phyloP scores from a whole-genome alignment of 2,797 vertebrate species.

The Chromis chromis region DNA sequence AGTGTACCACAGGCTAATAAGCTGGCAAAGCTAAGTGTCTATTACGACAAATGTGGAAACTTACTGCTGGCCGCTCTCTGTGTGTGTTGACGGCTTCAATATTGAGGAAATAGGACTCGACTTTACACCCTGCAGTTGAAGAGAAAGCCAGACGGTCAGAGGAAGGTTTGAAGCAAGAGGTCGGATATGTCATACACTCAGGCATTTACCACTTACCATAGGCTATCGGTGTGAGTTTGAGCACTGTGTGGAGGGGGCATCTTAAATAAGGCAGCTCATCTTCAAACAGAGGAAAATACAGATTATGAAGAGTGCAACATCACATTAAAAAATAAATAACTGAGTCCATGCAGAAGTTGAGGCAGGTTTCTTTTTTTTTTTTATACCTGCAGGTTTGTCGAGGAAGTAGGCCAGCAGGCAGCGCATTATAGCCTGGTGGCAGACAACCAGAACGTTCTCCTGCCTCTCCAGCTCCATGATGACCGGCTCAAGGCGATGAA shows the following conservation, averaged over 20 bases:
- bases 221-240: conserved; percentile 91
- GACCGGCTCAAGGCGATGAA: conserved; percentile 92
- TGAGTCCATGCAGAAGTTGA: neutral
- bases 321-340: neutral
- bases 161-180: neutral
- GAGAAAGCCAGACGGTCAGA: conserved; percentile 24
- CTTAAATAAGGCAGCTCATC: conserved; percentile 89
- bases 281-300: conserved; percentile 57
- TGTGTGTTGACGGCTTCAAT: conserved; percentile 86
- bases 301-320: neutral
- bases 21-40: conserved; percentile 14
- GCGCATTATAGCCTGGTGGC: conserved; percentile 93
- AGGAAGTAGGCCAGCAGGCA: conserved; percentile 93
- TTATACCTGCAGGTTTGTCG: conserved; percentile 90
- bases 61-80: conserved; percentile 83
- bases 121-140: conserved; percentile 78
- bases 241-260: conserved; percentile 90
- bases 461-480: conserved; percentile 96
- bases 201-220: conserved; percentile 74
- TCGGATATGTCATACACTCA: neutral
- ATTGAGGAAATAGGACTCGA: conserved; percentile 84
- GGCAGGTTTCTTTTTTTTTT: neutral
- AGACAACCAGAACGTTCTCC: conserved; percentile 92
- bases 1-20: conserved; percentile 4
- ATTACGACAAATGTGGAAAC: conserved; percentile 44